Evolutionary conservation across 2,113 vertebrate genomes (phyloP), one percentile per base, ranked within the genome.

Genomic region (Aegithalos caudatus): DNA sequence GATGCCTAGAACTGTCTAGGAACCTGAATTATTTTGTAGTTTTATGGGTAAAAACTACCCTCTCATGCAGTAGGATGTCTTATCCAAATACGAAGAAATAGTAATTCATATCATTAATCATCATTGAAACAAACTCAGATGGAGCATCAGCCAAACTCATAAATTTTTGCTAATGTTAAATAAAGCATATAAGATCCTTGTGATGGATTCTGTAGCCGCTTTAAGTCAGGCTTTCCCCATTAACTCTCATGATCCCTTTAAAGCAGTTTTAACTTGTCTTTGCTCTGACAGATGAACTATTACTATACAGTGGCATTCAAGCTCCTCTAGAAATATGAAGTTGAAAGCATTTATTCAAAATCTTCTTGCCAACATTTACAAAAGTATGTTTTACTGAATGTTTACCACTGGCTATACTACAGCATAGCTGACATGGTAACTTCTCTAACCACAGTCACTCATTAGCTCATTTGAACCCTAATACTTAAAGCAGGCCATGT

Each of bases 391-490:
- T 80, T 82, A 44, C 35, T 72, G 67, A 80, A 48, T 80, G 22
- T 51, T 94, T 79, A 60, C 44, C 14, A 9, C 28, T 61, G 45
- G n/a, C 71, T 69, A 14, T 77, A 2, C 18, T 54, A 29, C 29
- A 65, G 57, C 23, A 87, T 12, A 21, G 56, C 56, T 81, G 57
- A 11, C 2, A 0, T 4, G 11, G 64, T 35, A 53, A 35, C n/a
- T 76, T 70, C 23, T 74, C 29, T 62, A 77, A 60, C 29, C 53
- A 56, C 17, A 57, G 6, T 25, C 35, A 21, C 31, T 64, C 0
- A 0, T 56, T 71, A 14, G 11, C 0, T 0, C 33, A 6, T 27
- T 82, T 80, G 56, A 78, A 38, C 31, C 19, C 24, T 62, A 21
- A 8, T 47, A 13, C 25, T 78, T 83, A 38, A 64, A 88, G 38